Evolutionary conservation across 2,797 vertebrate genomes (phyloP).

Genomic region (Synaphobranchus kaupii): DNA sequence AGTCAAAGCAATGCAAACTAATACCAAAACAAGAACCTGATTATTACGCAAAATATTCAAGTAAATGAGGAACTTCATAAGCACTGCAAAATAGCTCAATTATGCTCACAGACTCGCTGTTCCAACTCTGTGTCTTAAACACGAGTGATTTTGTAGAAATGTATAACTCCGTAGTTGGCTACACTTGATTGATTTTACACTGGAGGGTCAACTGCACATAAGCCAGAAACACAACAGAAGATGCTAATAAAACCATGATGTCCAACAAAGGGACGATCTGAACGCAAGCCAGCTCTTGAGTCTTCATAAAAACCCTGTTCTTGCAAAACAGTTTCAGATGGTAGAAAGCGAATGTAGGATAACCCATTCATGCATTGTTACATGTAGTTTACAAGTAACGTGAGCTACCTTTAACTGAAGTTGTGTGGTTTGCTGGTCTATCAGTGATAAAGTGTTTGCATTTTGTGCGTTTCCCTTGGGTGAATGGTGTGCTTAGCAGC

Average conservation of each 20-base stretch:
- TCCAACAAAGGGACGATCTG: not conserved
- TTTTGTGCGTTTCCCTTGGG: too few species aligned
- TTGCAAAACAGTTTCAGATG: too few species aligned
- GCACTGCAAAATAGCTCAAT: not conserved
- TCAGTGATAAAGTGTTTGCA: not conserved
- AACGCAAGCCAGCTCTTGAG: not conserved
- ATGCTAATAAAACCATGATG: not conserved
- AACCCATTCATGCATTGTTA: too few species aligned
- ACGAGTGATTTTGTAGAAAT: not conserved
- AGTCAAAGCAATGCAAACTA: too few species aligned
- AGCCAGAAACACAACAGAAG: not conserved
- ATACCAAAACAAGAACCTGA: too few species aligned
- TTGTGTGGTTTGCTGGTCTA: not conserved
- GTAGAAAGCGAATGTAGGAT: too few species aligned
- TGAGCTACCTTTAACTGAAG: not conserved
- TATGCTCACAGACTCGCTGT: not conserved
- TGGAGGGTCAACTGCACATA: not conserved
- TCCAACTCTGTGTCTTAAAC: not conserved
- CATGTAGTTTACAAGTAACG: too few species aligned
- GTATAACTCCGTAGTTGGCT: not conserved
- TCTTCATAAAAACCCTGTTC: not conserved
- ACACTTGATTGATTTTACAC: not conserved
- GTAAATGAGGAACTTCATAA: not conserved
- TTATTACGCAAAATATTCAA: too few species aligned
- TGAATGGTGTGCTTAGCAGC: not conserved